Conservation (phyloP, 2,113 vertebrate genomes). For the Etia nguti region DNA sequence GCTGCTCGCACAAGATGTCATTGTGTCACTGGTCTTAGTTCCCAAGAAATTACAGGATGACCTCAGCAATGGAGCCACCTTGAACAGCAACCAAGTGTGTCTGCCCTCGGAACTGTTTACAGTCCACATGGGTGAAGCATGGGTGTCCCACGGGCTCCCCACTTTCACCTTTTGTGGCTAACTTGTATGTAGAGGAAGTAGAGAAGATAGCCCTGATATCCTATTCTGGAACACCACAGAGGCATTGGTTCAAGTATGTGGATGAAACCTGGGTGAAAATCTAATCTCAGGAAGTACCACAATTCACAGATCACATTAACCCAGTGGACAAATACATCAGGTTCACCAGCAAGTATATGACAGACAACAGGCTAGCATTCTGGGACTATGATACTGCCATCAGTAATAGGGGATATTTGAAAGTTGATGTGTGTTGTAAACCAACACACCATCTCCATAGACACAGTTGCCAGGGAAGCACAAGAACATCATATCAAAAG, state of each 20-base stretch:
- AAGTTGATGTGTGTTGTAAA: not conserved
- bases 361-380: not conserved
- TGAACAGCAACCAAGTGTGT: not conserved
- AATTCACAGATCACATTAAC: not conserved
- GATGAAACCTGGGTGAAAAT: not conserved
- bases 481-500: not conserved
- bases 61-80: not conserved
- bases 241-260: not conserved
- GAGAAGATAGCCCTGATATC: not conserved
- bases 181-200: not conserved
- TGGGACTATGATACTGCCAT: not conserved
- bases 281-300: not conserved
- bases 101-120: not conserved
- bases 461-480: not conserved
- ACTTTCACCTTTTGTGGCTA: rapidly evolving
- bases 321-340: not conserved
- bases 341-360: not conserved
- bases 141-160: not conserved
- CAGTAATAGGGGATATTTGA: not conserved
- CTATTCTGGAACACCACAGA: not conserved
- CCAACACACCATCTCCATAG: not conserved
- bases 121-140: not conserved
- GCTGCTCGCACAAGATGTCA: not conserved
- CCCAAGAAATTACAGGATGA: not conserved
- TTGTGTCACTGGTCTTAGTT: rapidly evolving